Base-by-base conservation (phyloP, 2,797 vertebrate species). In the Balearica regulorum region DNA sequence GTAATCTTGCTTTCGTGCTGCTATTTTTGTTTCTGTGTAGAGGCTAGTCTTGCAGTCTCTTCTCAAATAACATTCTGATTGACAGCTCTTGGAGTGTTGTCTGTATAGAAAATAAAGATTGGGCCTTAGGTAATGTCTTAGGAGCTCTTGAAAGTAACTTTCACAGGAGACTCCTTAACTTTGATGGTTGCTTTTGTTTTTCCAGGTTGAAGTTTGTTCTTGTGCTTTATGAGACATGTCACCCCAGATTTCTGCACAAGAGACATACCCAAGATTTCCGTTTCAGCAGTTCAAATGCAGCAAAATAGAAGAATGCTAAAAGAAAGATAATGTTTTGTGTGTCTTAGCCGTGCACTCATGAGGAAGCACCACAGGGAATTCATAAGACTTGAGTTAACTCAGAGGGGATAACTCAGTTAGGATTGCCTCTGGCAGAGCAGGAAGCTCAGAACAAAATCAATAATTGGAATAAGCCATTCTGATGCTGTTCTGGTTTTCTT, bases 361-460 rank as follows among this genome's bases (percentile, higher is more conserved):
- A 89, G 89, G 83, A 95, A 90, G 81, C 62, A 66, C 73, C 5
- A 4, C 68, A 55, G 88, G 88, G 81, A 92, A 84, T 87, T 90
- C 53, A 2, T 61, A 70, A 84, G 75, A 26, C 37, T 70, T 10
- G 78, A 92, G 68, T 96, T 94, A 80, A 89, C 88, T 96, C 83
- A 20, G 80, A 89, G 86, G 78, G 86, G 55, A 80, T 92, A 77
- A 93, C 71, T 94, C 53, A 31, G 75, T 65, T 78, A 86, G 65
- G 76, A 62, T 46, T 95, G 86, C 88, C 83, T 90, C 71, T 92
- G 93, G 93, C 93, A 89, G 71, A 68, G 35, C 71, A 95, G 71
- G 60, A 93, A 51, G 48, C 75, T 80, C 64, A 77, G 81, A 90
- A 94, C 75, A 93, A 93, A 94, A 94, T 87, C 87, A 91, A 25